Evolutionary conservation across 1,140 invertebrate genomes (phyloP).

Genomic region (Drosophila pachea): DNA sequence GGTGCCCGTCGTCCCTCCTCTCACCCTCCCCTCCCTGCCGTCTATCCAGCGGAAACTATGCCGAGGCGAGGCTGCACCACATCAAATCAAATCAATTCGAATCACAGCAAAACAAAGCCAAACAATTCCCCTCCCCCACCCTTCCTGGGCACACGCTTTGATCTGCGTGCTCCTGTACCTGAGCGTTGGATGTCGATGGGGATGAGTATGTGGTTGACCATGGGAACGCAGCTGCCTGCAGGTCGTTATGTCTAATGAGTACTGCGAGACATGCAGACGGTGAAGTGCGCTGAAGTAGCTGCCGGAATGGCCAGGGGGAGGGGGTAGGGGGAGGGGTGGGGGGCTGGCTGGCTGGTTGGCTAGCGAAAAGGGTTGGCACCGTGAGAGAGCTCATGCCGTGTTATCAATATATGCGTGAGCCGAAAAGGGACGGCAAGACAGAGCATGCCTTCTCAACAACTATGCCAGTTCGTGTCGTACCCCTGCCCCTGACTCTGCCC

Average conservation of each 20-base stretch:
- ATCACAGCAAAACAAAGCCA: conserved; percentile 39
- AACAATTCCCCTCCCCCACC: conserved; percentile 6
- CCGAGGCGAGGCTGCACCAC: conserved; percentile 3
- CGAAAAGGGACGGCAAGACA: no score
- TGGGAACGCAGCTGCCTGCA: conserved; percentile 50
- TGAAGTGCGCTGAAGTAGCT: conserved; percentile 13
- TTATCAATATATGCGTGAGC: no score
- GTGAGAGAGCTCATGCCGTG: no score
- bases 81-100: conserved; percentile 34
- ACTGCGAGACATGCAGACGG: conserved; percentile 48
- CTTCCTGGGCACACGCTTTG: conserved; percentile 29
- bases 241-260: conserved; percentile 76
- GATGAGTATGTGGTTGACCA: neutral
- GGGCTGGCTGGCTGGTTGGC: no score
- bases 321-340: neutral
- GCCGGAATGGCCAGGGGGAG: neutral
- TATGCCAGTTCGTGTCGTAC: conserved; percentile 20
- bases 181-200: conserved; percentile 23
- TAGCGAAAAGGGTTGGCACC: no score
- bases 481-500: conserved; percentile 13
- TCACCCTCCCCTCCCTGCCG: neutral
- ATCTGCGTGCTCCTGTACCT: conserved; percentile 47
- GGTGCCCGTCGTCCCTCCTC: conserved; percentile 42
- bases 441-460: no score
- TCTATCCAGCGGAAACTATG: conserved; percentile 12